Evolutionary conservation across 1,140 invertebrate genomes (phyloP), one percentile per base, ranked within the genome.

Genomic region (Solenopsis invicta): DNA sequence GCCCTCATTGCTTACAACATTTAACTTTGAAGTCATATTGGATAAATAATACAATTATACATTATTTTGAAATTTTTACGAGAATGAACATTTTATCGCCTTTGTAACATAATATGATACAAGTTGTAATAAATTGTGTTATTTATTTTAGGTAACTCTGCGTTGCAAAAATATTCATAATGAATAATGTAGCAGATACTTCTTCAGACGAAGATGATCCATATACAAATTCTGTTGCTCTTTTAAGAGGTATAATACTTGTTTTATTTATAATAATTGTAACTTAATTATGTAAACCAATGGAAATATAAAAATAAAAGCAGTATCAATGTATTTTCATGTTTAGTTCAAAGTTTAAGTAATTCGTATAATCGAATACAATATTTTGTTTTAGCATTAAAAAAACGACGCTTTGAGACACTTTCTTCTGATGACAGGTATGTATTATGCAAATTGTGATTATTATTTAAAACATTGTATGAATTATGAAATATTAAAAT

Each of bases 121-220:
- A 48, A 56, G 56, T 2, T 71, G 41, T 2, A n/a, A 56, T 29
- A 1, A 59, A 10, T 50, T 41, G 16, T 56, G 34, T 71, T 56
- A 45, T 52, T 6, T 45, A n/a, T 69, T 66, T 50, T 13, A 84
- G 45, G 12, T 21, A 18, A 29, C 13, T 56, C 4, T 45, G 41
- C 62, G 72, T 62, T 3, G 4, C 13, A 50, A 9, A 56, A 9
- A 16, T 66, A 3, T 24, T 61, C 56, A 52, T 13, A 72, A 92
- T 92, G 88, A 13, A 71, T 66, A 45, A 48, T 54, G 48, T 89
- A 12, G 3, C 45, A 29, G 52, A 37, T 18, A 90, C 61, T 74
- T 93, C 91, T 24, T 92, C 91, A 0, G 91, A 93, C 52, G 92
- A 93, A 1, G 86, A 91, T 41, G 88, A 92, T 74, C 10, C 86